Conservation (phyloP, 2,888 invertebrate species). For the Sericinus montela region DNA sequence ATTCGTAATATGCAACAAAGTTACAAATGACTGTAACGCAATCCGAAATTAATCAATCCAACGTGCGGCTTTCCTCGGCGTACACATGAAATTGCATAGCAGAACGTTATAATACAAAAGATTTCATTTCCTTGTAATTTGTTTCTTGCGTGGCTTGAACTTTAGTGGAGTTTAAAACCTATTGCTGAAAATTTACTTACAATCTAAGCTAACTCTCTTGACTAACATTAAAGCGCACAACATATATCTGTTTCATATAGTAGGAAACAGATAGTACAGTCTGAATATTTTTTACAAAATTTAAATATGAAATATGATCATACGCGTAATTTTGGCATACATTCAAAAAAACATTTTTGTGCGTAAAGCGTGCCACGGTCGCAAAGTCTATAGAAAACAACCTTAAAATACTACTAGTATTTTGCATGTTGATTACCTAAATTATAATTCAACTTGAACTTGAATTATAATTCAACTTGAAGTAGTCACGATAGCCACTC, state of each 20-base stretch:
- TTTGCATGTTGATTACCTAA: too few species aligned
- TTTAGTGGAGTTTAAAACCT: conserved; percentile 57
- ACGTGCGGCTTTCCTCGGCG: conserved; percentile 12
- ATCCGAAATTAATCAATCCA: conserved; percentile 15
- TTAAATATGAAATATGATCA: too few species aligned
- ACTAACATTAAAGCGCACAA: conserved; percentile 39
- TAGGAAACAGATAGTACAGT: conserved; percentile 22
- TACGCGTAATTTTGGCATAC: too few species aligned
- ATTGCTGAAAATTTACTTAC: conserved; percentile 63
- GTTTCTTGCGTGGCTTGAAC: conserved; percentile 59
- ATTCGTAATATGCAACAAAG: conserved; percentile 16
- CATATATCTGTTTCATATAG: conserved; percentile 52
- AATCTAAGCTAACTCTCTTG: conserved; percentile 52
- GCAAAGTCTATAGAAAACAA: too few species aligned
- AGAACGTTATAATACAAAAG: conserved; percentile 33
- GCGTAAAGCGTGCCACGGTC: too few species aligned
- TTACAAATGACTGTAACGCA: conserved; percentile 13
- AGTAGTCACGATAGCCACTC: too few species aligned
- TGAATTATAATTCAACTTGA: too few species aligned
- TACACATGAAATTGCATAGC: conserved; percentile 21
- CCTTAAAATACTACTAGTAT: too few species aligned
- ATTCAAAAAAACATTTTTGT: too few species aligned
- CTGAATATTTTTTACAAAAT: not conserved
- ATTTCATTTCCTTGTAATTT: conserved; percentile 67
- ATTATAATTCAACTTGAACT: too few species aligned